Conservation (phyloP, 2,113 vertebrate genomes). For the Coryphaenoides rupestris region DNA sequence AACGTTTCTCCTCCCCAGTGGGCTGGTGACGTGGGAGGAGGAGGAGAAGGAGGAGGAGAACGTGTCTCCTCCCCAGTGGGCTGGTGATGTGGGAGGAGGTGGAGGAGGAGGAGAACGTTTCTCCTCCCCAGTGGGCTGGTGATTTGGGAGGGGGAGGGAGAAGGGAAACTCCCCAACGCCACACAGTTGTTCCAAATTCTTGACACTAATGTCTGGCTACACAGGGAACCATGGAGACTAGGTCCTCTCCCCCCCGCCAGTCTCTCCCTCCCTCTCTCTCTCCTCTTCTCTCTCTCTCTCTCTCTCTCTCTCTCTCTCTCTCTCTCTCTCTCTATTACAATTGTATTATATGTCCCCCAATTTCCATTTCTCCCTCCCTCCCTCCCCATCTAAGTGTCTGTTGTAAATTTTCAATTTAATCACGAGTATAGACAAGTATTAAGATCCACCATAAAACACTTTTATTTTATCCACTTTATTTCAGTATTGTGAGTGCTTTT, state of each 20-base stretch:
- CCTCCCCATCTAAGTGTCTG: background rate
- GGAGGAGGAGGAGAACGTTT: background rate
- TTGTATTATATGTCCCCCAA: too few species aligned
- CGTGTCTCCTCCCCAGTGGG: too few species aligned
- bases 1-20: too few species aligned
- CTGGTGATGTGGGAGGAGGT: slow-evolving; percentile 19
- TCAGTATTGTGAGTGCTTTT: too few species aligned
- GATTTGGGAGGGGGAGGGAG: background rate
- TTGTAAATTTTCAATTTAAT: too few species aligned
- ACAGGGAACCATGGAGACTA: background rate
- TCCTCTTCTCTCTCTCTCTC: background rate
- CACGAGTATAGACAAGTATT: too few species aligned
- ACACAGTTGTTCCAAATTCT: background rate
- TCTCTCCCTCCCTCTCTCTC: too few species aligned
- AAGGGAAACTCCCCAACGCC: background rate
- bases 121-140: background rate
- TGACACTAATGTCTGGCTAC: background rate
- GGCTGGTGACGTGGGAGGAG: too few species aligned
- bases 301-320: background rate
- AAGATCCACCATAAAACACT: too few species aligned
- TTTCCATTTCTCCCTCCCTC: background rate
- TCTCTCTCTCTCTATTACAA: background rate
- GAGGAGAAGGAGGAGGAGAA: too few species aligned
- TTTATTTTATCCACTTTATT: too few species aligned
- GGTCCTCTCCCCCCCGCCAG: background rate